Evolutionary conservation across 2,888 invertebrate species (phyloP).

Genomic region (Napeogenes inachia): DNA sequence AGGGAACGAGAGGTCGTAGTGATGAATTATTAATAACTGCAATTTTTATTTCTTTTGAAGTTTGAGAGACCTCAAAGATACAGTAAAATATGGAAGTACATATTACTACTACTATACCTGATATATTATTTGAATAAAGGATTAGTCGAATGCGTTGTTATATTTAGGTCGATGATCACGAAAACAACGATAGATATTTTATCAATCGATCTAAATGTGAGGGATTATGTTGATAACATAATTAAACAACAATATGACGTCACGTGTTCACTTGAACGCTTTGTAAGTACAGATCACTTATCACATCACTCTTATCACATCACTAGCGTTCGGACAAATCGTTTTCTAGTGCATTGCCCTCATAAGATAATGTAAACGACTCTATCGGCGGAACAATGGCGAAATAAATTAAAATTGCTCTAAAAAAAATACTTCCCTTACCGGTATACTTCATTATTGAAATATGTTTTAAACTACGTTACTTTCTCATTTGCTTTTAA

Average conservation of each 20-base stretch:
- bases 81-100: too few relatives aligned
- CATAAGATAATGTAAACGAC: constrained; percentile 50
- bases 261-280: not conserved
- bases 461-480: not conserved
- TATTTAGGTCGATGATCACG: constrained; percentile 5
- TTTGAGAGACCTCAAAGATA: too few relatives aligned
- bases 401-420: constrained; percentile 37
- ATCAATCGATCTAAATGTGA: not conserved
- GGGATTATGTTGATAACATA: constrained; percentile 1
- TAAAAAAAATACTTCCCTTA: constrained; percentile 28
- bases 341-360: constrained; percentile 55
- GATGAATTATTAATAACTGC: constrained; percentile 30
- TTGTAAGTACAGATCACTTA: constrained; percentile 45
- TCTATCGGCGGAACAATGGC: constrained; percentile 44
- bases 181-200: constrained; percentile 6
- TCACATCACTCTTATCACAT: constrained; percentile 51
- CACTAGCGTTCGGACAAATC: constrained; percentile 46
- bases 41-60: constrained; percentile 30
- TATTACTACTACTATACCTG: too few relatives aligned
- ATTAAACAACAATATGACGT: not conserved
- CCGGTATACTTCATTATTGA: constrained; percentile 10
- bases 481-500: not conserved
- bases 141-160: not conserved
- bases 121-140: too few relatives aligned
- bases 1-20: constrained; percentile 18